Conservation (phyloP, 2,888 invertebrate genomes). For the Nowickia ferox region DNA sequence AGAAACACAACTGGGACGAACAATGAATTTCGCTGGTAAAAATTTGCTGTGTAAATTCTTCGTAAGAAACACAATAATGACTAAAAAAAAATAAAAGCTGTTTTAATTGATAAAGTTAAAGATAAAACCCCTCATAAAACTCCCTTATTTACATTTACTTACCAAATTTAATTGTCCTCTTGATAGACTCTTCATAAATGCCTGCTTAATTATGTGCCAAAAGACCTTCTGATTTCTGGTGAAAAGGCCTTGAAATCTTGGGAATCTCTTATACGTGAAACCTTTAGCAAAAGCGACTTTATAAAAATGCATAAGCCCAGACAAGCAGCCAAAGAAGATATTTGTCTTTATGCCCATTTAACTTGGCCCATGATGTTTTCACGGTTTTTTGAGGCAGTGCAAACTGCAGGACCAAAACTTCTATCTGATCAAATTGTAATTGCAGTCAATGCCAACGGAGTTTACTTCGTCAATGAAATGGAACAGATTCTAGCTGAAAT, state of each 20-base stretch:
- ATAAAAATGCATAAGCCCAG: conserved; percentile 87
- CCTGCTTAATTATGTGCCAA: conserved; percentile 78
- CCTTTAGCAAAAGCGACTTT: conserved; percentile 89
- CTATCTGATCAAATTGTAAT: conserved; percentile 91
- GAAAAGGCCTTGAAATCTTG: conserved; percentile 87
- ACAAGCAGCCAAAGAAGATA: conserved; percentile 92
- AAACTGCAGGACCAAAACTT: conserved; percentile 88
- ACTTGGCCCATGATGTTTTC: conserved; percentile 98
- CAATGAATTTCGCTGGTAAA: too few relatives aligned
- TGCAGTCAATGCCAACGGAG: conserved; percentile 96
- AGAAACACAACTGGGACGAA: too few relatives aligned
- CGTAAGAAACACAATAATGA: too few relatives aligned
- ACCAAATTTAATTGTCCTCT: neutral
- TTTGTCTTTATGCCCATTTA: conserved; percentile 94
- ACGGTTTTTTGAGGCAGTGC: conserved; percentile 95
- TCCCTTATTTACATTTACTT: neutral
- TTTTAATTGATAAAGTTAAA: too few relatives aligned
- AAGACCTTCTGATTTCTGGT: conserved; percentile 83
- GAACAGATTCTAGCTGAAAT: conserved; percentile 95
- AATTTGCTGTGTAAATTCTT: too few relatives aligned
- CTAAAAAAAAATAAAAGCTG: too few relatives aligned
- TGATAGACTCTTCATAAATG: conserved; percentile 75
- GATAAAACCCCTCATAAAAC: neutral
- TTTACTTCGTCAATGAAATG: conserved; percentile 95
- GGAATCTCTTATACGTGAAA: conserved; percentile 88